Conservation (phyloP, 2,113 vertebrate species). For the Lampris megalopsis region DNA sequence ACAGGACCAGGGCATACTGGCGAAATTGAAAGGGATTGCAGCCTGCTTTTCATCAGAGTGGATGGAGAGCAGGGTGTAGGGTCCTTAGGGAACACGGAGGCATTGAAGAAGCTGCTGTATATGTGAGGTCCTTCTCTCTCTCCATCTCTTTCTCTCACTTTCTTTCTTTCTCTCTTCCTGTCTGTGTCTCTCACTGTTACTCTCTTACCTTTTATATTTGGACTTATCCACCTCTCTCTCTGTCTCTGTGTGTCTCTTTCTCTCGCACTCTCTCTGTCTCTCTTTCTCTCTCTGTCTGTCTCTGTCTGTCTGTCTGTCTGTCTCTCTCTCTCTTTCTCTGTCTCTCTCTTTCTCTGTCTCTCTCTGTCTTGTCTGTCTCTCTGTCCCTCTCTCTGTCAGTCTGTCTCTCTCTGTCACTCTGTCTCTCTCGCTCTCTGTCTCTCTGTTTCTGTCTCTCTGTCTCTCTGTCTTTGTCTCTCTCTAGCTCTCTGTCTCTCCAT, state of each 20-base stretch:
- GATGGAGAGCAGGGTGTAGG: constrained; percentile 61
- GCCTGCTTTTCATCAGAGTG: constrained; percentile 84
- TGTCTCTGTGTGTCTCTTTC: neutral
- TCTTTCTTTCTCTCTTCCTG: constrained; percentile 8
- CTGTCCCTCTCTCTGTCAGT: constrained; percentile 13
- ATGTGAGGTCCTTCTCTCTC: constrained; percentile 5
- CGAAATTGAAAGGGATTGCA: constrained; percentile 83
- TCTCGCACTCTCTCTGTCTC: too few relatives aligned
- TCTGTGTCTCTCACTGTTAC: neutral
- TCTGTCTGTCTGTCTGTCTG: constrained; percentile 27
- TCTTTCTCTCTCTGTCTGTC: constrained; percentile 6
- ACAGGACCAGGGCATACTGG: constrained; percentile 77
- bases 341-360: constrained; percentile 12
- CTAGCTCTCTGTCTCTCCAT: constrained; percentile 4
- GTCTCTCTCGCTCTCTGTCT: constrained; percentile 1
- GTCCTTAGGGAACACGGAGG: constrained; percentile 54
- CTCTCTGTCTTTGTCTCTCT: constrained; percentile 11
- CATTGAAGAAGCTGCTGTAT: constrained; percentile 24
- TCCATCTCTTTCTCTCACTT: constrained; percentile 31
- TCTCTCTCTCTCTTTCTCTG: neutral
- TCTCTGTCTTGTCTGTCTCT: constrained; percentile 34
- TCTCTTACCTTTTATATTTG: constrained; percentile 21
- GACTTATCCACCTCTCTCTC: neutral
- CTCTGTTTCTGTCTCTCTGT: constrained; percentile 17
- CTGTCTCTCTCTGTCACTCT: constrained; percentile 20